Base-by-base conservation (phyloP, 2,113 vertebrate species). In the Oncorhynchus keta region DNA sequence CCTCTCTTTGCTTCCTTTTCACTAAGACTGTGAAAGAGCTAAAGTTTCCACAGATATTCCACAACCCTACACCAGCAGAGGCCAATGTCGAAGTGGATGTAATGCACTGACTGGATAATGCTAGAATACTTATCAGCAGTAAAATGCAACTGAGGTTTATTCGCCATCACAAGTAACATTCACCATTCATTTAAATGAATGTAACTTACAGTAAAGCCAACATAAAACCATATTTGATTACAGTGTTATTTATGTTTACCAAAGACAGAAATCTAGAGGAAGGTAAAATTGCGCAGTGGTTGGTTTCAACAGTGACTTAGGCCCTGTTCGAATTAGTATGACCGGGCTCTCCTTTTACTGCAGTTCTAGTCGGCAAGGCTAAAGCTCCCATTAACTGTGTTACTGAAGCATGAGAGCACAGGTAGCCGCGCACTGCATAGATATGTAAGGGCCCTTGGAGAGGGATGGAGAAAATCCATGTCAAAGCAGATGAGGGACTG, bases 331-430 rank as follows among this genome's bases (percentile, higher is more conserved):
- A 67, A 85, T 88, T 82, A 83, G 85, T 72, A 79, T 86, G 84
- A 77, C 86, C 81, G 64, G 78, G 68, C 78, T 80, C 69, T 85
- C 76, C 78, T 76, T 80, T 57, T 76, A 81, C 80, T 84, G 79
- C 79, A 59, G 78, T 83, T 81, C 80, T 84, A 80, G 81, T 83
- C 73, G 72, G 68, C 13, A 48, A 76, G 64, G 68, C 84, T 78
- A 78, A 88, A 83, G 76, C 81, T 89, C 83, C 85, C 76, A 92
- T 92, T 91, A 92, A 81, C 74, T 72, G 82, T 86, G 80, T 77
- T 82, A 86, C 76, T 88, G 85, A 86, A 86, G 89, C 87, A 78
- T 84, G 84, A 83, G 82, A 79, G 81, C 7, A 3, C 83, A 86
- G 85, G 80, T 86, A 86, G 66, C 14, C 48, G 32, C 77, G 75